phyloP scores from a whole-genome alignment of 1,140 invertebrate genomes.

The Halotydeus destructor region DNA sequence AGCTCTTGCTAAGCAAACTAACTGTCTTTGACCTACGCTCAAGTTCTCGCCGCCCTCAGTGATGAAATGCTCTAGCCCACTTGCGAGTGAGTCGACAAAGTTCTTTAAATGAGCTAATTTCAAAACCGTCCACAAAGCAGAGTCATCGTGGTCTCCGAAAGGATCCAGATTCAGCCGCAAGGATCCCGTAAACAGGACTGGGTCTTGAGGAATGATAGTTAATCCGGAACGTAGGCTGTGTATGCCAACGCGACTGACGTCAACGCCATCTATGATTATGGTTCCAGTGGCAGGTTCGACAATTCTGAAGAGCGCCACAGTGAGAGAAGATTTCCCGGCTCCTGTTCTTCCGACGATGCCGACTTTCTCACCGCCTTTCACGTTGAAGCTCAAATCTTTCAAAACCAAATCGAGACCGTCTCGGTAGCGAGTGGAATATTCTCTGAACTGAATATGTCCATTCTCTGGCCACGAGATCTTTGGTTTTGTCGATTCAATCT shows the following conservation, averaged over 20 bases:
- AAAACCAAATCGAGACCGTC: conserved; percentile 24
- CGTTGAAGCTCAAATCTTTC: conserved; percentile 19
- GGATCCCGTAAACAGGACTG: conserved; percentile 31
- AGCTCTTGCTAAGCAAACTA: conserved; percentile 26
- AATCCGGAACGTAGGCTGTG: conserved; percentile 63
- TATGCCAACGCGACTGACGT: conserved; percentile 65
- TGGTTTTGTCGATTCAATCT: conserved; percentile 34
- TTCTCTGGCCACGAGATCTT: conserved; percentile 32
- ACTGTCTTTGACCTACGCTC: conserved; percentile 27
- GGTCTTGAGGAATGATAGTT: conserved; percentile 68
- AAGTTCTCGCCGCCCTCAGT: conserved; percentile 6
- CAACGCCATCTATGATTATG: conserved; percentile 73
- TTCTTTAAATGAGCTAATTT: conserved; percentile 16
- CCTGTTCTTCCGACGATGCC: conserved; percentile 38
- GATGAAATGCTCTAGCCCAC: conserved; percentile 11
- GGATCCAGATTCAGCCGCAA: conserved; percentile 26
- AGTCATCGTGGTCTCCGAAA: conserved; percentile 12
- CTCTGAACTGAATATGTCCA: conserved; percentile 18
- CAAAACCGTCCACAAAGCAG: conserved; percentile 16
- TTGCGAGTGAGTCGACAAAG: conserved; percentile 12
- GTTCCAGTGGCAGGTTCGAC: conserved; percentile 35
- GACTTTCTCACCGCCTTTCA: conserved; percentile 28
- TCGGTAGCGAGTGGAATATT: conserved; percentile 22
- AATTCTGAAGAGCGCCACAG: conserved; percentile 32
- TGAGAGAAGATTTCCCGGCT: conserved; percentile 33